These are phyloP conservation scores for Pitangus sulphuratus DNA, from an alignment of 2,797 vertebrate genomes.

Conservation along the genomic window DNA sequence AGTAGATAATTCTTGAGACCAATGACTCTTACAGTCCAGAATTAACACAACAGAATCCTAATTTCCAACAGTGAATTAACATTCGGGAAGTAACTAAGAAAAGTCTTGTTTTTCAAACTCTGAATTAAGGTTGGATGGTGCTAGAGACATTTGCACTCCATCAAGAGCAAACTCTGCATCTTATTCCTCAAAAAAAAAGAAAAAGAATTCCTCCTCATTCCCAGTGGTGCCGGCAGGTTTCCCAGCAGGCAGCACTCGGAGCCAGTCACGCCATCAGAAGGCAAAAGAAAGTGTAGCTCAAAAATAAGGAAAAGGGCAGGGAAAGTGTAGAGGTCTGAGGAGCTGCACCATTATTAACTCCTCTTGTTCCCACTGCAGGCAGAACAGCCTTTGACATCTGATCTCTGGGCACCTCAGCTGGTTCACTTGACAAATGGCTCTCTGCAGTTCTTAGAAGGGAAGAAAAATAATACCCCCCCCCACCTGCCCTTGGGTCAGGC, in stretches of 20 bases:
- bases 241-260: neutral
- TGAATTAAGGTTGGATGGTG: neutral
- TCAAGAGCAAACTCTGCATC: neutral
- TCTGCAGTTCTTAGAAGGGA: neutral
- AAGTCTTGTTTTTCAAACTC: neutral
- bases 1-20: constrained; percentile 4
- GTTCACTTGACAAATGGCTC: constrained; percentile 36
- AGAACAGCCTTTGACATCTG: neutral
- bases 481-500: neutral
- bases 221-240: neutral
- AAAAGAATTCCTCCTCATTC: neutral
- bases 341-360: constrained; percentile 8
- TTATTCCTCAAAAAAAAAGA: neutral
- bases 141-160: neutral
- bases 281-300: neutral
- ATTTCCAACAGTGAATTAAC: constrained; percentile 5
- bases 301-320: neutral
- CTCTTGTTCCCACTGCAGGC: neutral
- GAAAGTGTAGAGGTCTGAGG: neutral
- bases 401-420: neutral
- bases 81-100: constrained; percentile 12
- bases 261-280: neutral
- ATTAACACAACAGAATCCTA: neutral
- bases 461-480: neutral
- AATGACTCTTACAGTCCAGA: neutral